Percentiles rank a stretch among this genome's conserved stretches.
Evolutionary conservation across 2,797 vertebrate genomes (phyloP).

Genomic region (Myripristis murdjan): DNA sequence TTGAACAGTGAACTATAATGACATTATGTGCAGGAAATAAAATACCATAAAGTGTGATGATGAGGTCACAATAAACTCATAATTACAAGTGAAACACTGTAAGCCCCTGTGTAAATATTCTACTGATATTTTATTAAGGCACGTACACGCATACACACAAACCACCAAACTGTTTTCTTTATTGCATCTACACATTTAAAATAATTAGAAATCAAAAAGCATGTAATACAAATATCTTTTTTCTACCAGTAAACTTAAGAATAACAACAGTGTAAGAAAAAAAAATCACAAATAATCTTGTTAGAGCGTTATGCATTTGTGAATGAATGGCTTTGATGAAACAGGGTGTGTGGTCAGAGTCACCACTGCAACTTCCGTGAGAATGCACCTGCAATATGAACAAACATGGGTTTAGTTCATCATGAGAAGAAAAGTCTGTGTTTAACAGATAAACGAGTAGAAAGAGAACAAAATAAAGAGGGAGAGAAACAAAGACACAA

Average conservation of each 20-base stretch:
- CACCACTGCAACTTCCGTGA: constrained; percentile 72
- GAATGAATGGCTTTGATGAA: neutral
- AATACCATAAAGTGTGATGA: too few species aligned
- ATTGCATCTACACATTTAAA: neutral
- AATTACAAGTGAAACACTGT: too few species aligned
- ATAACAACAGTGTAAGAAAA: constrained; percentile 23
- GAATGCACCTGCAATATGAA: constrained; percentile 65
- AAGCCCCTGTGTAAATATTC: too few species aligned
- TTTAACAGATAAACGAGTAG: neutral
- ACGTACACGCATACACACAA: neutral
- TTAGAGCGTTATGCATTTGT: neutral
- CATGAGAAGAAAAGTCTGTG: too few species aligned
- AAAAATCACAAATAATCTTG: neutral
- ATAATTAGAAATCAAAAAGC: neutral
- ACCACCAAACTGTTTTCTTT: constrained; percentile 24
- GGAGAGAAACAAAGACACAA: neutral
- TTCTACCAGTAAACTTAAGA: neutral
- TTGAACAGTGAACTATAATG: too few species aligned
- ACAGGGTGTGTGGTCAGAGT: constrained; percentile 27
- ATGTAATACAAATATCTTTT: neutral
- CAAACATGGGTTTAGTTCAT: neutral
- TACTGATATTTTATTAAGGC: too few species aligned
- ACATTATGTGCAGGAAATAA: too few species aligned
- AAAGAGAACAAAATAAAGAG: neutral
- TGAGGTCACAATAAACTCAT: too few species aligned